Base-by-base conservation (phyloP, 1,140 invertebrate species). In the honey bee (Apis mellifera) region DNA sequence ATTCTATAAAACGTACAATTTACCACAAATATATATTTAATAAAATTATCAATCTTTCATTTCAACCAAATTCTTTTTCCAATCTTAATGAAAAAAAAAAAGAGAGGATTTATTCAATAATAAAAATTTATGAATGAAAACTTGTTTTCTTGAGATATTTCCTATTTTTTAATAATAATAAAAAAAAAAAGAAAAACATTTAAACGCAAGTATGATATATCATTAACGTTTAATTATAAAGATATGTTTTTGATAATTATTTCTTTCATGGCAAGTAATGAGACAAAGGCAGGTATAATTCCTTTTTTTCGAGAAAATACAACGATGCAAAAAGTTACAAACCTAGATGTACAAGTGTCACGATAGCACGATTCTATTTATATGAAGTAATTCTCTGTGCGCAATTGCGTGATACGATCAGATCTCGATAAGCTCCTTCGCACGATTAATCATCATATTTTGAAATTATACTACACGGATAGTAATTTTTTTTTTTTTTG, bases 361-460 rank as follows among this genome's bases (percentile, higher is more conserved):
- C 48, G 70, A 64, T 68, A 54, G 23, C 71, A 77, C 75, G 62
- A 62, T 64, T 68, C 66, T 60, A 83, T n/a, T n/a, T n/a, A n/a
- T n/a, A 74, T 55, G 15, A 65, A 81, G 13, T 54, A 26, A 65
- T 72, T 19, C 42, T n/a, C 72, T n/a, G 54, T 66, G 60, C 26
- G 65, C 65, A 72, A 75, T 66, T 19, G 76, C 75, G 60, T 75
- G 73, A 69, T 64, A 84, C 42, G 60, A 42, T 57, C 76, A 50
- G 65, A 84, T 78, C 7, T 71, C 54, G 65, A 77, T 73, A 62
- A 75, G 64, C 57, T 79, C 60, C 65, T 64, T 79, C 62, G 55
- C 74, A 68, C 48, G 48, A 82, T 82, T 76, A 54, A 77, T 70
- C 65, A 77, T 70, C 57, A 42, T n/a, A n/a, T n/a, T n/a, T 64